phyloP scores from a whole-genome alignment of 2,888 invertebrate genomes.

The Pseudoips prasinana region DNA sequence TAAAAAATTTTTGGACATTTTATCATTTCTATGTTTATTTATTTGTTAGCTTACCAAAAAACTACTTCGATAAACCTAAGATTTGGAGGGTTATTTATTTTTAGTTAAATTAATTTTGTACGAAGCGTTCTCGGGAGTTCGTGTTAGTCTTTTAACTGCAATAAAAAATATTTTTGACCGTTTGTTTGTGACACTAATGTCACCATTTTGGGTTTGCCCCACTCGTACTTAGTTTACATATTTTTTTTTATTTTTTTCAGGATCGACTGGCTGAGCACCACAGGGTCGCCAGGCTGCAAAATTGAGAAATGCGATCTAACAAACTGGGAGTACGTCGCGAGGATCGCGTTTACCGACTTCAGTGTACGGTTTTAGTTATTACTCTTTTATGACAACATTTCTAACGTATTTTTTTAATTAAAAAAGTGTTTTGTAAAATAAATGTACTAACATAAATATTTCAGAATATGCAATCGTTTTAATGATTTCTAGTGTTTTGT shows the following conservation, averaged over 20 bases:
- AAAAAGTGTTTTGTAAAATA: slow-evolving; percentile 14
- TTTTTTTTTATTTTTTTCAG: slow-evolving; percentile 70
- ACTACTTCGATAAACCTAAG: no score
- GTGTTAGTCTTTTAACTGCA: no score
- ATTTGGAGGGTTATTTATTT: no score
- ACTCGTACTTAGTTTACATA: no score
- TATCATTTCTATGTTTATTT: no score
- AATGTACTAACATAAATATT: slow-evolving; percentile 3
- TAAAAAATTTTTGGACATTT: no score
- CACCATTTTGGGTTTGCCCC: no score
- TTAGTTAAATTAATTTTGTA: no score
- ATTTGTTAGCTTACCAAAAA: no score
- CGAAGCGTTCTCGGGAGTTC: no score
- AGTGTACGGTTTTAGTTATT: slow-evolving; percentile 88
- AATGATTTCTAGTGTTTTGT: not conserved
- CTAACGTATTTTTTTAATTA: slow-evolving; percentile 5
- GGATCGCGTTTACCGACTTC: slow-evolving; percentile 86
- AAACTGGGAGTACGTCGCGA: slow-evolving; percentile 89
- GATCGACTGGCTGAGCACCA: slow-evolving; percentile 90
- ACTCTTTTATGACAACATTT: slow-evolving; percentile 9
- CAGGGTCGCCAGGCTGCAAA: slow-evolving; percentile 92
- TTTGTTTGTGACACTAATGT: no score
- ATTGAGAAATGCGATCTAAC: slow-evolving; percentile 91
- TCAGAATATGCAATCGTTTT: slow-evolving; percentile 2
- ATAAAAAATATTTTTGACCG: no score